Conservation (phyloP, 1,140 invertebrate genomes). For the Melitaea cinxia region DNA sequence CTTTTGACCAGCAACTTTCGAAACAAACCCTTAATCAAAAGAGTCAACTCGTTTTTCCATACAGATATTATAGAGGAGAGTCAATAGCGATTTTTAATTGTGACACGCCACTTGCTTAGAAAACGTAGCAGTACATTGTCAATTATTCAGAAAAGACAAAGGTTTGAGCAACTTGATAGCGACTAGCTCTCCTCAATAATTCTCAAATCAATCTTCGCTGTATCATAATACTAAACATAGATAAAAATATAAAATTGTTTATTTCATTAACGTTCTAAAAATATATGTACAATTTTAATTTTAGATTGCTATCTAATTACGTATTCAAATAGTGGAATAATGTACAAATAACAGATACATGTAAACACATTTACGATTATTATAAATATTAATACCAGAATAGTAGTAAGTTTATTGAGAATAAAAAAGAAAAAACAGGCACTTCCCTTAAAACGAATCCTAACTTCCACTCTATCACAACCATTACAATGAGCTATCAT, state of each 20-base stretch:
- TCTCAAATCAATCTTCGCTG: not conserved
- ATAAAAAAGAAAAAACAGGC: conserved; percentile 38
- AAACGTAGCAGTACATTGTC: too few species aligned
- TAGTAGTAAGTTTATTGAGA: not conserved
- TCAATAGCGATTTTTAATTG: too few species aligned
- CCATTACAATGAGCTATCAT: conserved; percentile 57
- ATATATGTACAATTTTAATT: conserved; percentile 18
- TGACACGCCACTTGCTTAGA: too few species aligned
- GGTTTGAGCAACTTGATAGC: not conserved
- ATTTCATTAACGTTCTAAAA: conserved; percentile 2
- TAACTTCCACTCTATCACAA: conserved; percentile 59
- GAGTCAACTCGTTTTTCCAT: too few species aligned
- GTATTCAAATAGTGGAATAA: conserved; percentile 16
- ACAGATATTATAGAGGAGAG: too few species aligned
- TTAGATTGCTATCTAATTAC: conserved; percentile 22
- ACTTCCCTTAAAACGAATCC: conserved; percentile 52
- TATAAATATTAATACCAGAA: conserved; percentile 4
- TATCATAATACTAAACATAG: not conserved
- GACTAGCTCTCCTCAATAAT: too few species aligned
- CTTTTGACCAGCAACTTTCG: too few species aligned
- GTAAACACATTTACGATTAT: not conserved
- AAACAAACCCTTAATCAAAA: too few species aligned
- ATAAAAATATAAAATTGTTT: conserved; percentile 12
- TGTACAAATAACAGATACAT: not conserved
- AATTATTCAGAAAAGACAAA: too few species aligned